Conservation (phyloP, 2,888 invertebrate genomes). For the Xanthia icteritia region DNA sequence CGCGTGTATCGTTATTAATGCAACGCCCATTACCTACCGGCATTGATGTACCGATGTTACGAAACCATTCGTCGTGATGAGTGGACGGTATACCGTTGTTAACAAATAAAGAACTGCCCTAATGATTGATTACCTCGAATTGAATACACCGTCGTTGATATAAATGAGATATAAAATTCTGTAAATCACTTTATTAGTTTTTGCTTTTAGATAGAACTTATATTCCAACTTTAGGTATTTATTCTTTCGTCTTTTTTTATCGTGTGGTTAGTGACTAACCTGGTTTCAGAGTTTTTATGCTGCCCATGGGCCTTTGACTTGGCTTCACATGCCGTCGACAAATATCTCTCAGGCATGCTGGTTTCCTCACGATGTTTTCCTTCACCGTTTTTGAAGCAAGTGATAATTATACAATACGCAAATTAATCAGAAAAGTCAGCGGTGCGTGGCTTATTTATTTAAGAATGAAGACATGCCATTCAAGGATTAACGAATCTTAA, state of each 20-base stretch:
- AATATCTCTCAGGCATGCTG: too few relatives aligned
- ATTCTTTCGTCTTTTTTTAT: too few relatives aligned
- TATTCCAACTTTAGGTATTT: neutral
- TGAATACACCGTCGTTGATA: constrained; percentile 56
- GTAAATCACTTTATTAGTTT: constrained; percentile 35
- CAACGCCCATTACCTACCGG: constrained; percentile 77
- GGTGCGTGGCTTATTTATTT: constrained; percentile 1
- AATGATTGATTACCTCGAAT: constrained; percentile 65
- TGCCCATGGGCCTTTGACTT: too few relatives aligned
- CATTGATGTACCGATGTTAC: constrained; percentile 75
- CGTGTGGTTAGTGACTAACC: too few relatives aligned
- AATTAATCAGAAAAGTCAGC: too few relatives aligned
- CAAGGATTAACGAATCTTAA: constrained; percentile 16
- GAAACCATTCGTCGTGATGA: constrained; percentile 59
- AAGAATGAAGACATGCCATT: constrained; percentile 32
- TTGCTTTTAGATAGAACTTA: constrained; percentile 15
- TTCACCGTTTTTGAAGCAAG: too few relatives aligned
- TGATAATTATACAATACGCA: too few relatives aligned
- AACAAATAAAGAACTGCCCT: constrained; percentile 61
- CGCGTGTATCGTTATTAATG: constrained; percentile 76
- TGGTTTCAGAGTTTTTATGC: too few relatives aligned
- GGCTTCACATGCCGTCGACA: too few relatives aligned
- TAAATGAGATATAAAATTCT: constrained; percentile 50
- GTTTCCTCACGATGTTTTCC: too few relatives aligned
- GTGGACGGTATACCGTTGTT: constrained; percentile 61